Base-by-base conservation (phyloP, 2,888 invertebrate genomes). In the Resseliella maxima region DNA sequence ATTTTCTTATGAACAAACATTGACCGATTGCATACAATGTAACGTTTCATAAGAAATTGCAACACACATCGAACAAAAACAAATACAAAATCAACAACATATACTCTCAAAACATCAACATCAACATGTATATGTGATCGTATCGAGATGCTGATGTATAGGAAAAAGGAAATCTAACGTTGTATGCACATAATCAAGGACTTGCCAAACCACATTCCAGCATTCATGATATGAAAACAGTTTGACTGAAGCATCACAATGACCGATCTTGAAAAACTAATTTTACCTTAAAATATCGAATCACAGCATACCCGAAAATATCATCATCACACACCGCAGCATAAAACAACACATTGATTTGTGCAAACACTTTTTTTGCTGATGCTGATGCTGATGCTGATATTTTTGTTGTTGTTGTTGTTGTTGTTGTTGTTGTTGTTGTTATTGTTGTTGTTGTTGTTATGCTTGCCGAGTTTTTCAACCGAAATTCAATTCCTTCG, bases 171-270 rank as follows among this genome's bases (percentile, higher is more conserved):
- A 83, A 83, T 83, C 83, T 83, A 83, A 83, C 12, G 38, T 83
- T 83, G 83, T 83, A n/a, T 83, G 72, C 12, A 15, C 72, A 72
- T 24, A 83, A 83, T 38, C 24, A 83, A 83, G 83, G 83, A 83
- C 83, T 83, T 38, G 83, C n/a, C 83, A 83, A 38, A 83, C 83
- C 83, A 18, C 83, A 83, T 83, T 83, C 83, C 83, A 83, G 18
- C n/a, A 24, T 36, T 12, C 41, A 12, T 18, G 36, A 83, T 38
- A 83, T 83, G 83, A 83, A 38, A 83, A 83, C 83, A 83, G 24
- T 83, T 38, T 24, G 35, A n/a, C 24, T 38, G 83, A 8, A 36
- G 35, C 83, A 38, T 83, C 36, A 1, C 35, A 2, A 3, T 21
- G 5, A n/a, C 38, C n/a, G 1, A n/a, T 27, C 38, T 38, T 21